These are phyloP conservation scores for Megathymus violae DNA, from an alignment of 1,140 invertebrate species.

Conservation along the genomic window DNA sequence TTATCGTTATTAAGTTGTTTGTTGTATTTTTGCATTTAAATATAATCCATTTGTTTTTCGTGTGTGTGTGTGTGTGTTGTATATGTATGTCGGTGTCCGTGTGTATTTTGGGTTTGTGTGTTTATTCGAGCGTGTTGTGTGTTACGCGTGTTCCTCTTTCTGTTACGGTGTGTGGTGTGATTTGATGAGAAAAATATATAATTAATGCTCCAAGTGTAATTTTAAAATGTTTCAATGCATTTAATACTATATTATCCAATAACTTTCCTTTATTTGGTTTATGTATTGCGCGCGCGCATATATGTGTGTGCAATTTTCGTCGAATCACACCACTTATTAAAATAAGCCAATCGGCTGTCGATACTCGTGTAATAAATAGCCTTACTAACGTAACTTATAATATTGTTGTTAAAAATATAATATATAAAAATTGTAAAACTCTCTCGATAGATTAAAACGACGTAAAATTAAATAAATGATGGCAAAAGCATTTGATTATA, in stretches of 20 bases:
- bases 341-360: conserved; percentile 53
- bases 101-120: conserved; percentile 49
- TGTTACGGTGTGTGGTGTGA: conserved; percentile 49
- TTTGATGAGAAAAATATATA: conserved; percentile 29
- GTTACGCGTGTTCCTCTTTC: conserved; percentile 34
- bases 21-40: conserved; percentile 57
- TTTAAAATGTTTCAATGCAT: neutral
- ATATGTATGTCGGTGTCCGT: conserved; percentile 16
- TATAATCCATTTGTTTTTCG: conserved; percentile 44
- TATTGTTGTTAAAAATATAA: conserved; percentile 57
- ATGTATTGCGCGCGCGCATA: conserved; percentile 26
- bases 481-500: conserved; percentile 80
- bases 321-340: conserved; percentile 52
- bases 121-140: conserved; percentile 39
- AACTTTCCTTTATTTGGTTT: neutral
- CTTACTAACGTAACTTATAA: conserved; percentile 78
- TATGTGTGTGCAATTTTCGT: conserved; percentile 27
- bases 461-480: conserved; percentile 72
- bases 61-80: conserved; percentile 43
- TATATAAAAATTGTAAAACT: conserved; percentile 48
- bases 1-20: conserved; percentile 53
- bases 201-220: neutral
- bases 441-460: conserved; percentile 72
- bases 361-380: conserved; percentile 72
- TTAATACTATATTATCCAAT: conserved; percentile 6